These are phyloP conservation scores for Marisa cornuarietis DNA, from an alignment of 1,140 invertebrate genomes.

Conservation along the genomic window DNA sequence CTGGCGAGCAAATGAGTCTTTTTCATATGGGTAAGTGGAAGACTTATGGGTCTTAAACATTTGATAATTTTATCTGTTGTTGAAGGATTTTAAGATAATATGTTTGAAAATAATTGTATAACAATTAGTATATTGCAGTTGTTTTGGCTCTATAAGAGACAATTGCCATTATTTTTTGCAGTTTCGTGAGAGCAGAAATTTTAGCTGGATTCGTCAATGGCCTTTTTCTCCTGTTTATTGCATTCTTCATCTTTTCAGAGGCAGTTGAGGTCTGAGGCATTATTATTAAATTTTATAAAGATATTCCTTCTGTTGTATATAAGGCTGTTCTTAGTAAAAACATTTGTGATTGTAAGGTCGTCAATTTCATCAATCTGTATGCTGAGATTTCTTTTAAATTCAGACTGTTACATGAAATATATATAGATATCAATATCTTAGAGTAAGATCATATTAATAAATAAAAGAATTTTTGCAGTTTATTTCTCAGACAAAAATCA, in stretches of 20 bases:
- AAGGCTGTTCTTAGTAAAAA: too few relatives aligned
- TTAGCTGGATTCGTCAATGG: constrained; percentile 97
- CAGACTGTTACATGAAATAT: too few relatives aligned
- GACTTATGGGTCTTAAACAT: not conserved
- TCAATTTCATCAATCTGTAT: too few relatives aligned
- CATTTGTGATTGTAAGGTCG: too few relatives aligned
- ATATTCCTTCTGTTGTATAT: too few relatives aligned
- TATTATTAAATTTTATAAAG: not conserved
- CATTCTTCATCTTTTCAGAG: constrained; percentile 96
- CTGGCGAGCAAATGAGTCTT: constrained; percentile 93
- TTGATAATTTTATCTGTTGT: not conserved
- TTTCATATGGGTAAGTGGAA: constrained; percentile 81
- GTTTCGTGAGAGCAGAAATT: constrained; percentile 89
- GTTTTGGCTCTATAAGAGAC: not conserved
- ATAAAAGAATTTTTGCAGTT: too few relatives aligned
- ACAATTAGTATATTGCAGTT: not conserved
- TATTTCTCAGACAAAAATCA: too few relatives aligned
- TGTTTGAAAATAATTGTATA: not conserved
- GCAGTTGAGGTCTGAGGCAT: constrained; percentile 79
- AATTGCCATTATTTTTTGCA: constrained; percentile 33
- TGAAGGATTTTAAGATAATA: not conserved
- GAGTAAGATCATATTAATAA: too few relatives aligned
- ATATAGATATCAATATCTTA: too few relatives aligned
- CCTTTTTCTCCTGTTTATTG: constrained; percentile 93
- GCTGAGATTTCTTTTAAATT: too few relatives aligned